phyloP scores from a whole-genome alignment of 2,113 vertebrate genomes.

The Cygnus buccinator region DNA sequence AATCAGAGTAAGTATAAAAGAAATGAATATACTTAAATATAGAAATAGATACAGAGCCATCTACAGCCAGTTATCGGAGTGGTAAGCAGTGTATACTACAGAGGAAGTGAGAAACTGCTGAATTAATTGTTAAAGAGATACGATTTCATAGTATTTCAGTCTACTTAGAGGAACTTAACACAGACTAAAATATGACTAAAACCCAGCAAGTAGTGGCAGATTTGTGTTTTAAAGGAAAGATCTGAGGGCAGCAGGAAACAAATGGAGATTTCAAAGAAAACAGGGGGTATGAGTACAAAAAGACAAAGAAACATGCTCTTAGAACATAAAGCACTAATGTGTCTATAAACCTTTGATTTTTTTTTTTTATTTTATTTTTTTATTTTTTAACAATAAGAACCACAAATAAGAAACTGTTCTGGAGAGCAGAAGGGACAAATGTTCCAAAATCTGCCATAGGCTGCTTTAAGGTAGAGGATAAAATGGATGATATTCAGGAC shows the following conservation, averaged over 20 bases:
- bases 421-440: neutral
- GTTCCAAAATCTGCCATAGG: neutral
- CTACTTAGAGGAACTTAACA: neutral
- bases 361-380: neutral
- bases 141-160: neutral
- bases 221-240: neutral
- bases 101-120: neutral
- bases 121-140: neutral
- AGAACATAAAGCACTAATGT: neutral
- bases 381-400: neutral
- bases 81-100: neutral
- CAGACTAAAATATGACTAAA: neutral
- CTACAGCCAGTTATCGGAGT: neutral
- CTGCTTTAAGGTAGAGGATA: neutral
- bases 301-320: neutral
- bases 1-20: neutral
- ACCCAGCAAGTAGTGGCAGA: neutral
- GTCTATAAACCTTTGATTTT: neutral
- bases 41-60: slow-evolving; percentile 17
- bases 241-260: neutral
- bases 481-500: neutral
- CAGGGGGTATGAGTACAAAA: neutral
- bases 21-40: neutral
- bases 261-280: neutral
- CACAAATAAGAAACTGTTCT: neutral